A percentile compares a stretch with the other conserved stretches of the same genome.
Conservation (phyloP, 1,140 invertebrate species). For the Epicauta chinensis region DNA sequence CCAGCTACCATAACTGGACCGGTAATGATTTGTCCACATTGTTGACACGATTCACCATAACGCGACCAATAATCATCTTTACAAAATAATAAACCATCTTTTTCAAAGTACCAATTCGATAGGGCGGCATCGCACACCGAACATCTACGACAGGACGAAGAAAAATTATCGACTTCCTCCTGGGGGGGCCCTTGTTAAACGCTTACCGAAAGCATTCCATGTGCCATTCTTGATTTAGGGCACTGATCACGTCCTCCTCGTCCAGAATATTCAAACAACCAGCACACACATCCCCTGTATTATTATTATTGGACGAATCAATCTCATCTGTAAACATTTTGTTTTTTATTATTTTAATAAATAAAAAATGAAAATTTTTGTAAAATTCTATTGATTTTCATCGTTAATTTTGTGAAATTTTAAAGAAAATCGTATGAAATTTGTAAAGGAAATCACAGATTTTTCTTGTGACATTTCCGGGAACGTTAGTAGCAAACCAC, state of each 20-base stretch:
- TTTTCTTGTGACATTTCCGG: conserved; percentile 9
- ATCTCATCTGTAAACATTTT: too few relatives aligned
- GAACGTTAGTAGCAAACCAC: conserved; percentile 10
- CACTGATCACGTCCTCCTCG: conserved; percentile 70
- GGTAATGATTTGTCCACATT: conserved; percentile 80
- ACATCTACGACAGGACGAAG: conserved; percentile 54
- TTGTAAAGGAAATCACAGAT: conserved; percentile 10
- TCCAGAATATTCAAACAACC: conserved; percentile 68
- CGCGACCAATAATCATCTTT: conserved; percentile 82
- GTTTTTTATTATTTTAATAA: too few relatives aligned
- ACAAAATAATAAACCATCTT: conserved; percentile 82
- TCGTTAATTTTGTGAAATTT: neutral
- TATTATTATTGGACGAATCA: too few relatives aligned
- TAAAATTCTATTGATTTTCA: too few relatives aligned
- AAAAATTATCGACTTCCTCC: too few relatives aligned
- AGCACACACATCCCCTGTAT: conserved; percentile 48
- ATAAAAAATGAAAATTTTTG: too few relatives aligned
- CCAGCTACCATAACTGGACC: conserved; percentile 92
- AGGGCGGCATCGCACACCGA: conserved; percentile 77
- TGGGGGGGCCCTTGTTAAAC: neutral
- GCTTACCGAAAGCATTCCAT: conserved; percentile 75
- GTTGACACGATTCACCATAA: conserved; percentile 84
- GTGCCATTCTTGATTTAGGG: conserved; percentile 79
- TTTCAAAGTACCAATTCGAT: conserved; percentile 92
- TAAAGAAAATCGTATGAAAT: neutral